Evolutionary conservation across 2,888 invertebrate genomes (phyloP).

Genomic region (Agapostemon virescens): DNA sequence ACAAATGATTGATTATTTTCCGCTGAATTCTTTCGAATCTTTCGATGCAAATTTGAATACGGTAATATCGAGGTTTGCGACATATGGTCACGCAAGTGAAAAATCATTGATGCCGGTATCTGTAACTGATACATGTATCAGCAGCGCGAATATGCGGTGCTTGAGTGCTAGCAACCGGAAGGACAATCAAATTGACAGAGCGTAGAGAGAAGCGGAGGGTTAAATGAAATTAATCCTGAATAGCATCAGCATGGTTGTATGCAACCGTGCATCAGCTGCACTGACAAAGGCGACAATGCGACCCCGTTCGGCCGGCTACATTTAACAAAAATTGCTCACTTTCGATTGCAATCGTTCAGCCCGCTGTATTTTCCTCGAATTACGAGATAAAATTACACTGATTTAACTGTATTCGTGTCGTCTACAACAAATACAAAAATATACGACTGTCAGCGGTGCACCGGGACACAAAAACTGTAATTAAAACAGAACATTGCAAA

Average conservation of each 20-base stretch:
- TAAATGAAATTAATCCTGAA: constrained; percentile 64
- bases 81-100: background rate
- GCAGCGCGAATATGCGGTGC: constrained; percentile 23
- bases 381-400: background rate
- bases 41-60: background rate
- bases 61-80: background rate
- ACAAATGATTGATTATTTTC: background rate
- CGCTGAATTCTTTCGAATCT: background rate
- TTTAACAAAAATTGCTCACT: constrained; percentile 8
- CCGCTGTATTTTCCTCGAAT: background rate
- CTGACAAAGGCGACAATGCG: constrained; percentile 26
- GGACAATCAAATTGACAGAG: constrained; percentile 60
- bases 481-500: background rate
- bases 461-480: background rate
- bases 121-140: constrained; percentile 27
- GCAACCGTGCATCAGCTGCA: constrained; percentile 20
- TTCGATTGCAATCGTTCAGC: background rate
- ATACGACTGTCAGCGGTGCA: too few species aligned
- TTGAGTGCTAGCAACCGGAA: constrained; percentile 39
- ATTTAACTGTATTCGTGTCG: background rate
- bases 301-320: constrained; percentile 2
- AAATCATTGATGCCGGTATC: constrained; percentile 30
- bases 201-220: constrained; percentile 49
- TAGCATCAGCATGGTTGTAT: constrained; percentile 44
- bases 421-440: background rate